Base-by-base conservation (phyloP, 1,140 invertebrate species). In the Rhynchophorus ferrugineus region DNA sequence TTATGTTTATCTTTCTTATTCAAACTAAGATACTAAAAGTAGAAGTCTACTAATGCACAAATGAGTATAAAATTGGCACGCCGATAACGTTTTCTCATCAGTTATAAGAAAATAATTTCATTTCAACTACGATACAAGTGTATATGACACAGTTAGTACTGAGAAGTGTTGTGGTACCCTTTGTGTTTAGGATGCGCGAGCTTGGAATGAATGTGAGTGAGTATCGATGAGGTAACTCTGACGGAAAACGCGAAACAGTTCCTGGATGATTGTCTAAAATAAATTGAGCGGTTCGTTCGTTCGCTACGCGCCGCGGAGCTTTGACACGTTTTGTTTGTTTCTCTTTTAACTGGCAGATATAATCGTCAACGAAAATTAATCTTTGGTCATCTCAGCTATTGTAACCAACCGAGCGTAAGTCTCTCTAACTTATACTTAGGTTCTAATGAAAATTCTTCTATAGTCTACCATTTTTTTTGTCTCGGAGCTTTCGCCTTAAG, bases 401-500 rank as follows among this genome's bases (percentile, higher is more conserved):
- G n/a, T n/a, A n/a, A n/a, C n/a, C n/a, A n/a, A n/a, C n/a, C n/a
- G n/a, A n/a, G n/a, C n/a, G n/a, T n/a, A n/a, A n/a, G n/a, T n/a
- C n/a, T n/a, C n/a, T n/a, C n/a, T n/a, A n/a, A n/a, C n/a, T n/a
- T n/a, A n/a, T 29, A 29, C 24, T 29, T 29, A 16, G 35, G 5
- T 13, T 19, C 41, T 14, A 43, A 19, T 51, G 20, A 44, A 44
- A 22, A 33, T 43, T 18, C 1, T 19, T 43, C 38, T 50, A 42
- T 17, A 24, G 13, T 24, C 18, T 50, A 42, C 22, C 5, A 49
- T 24, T 13, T 16, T 38, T 42, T 9, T 51, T 19, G 16, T 20
- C 21, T 34, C n/a, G 17, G 35, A 18, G 24, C n/a, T 44, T 44
- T 47, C 1, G 3, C 7, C n/a, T 56, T 41, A 50, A 20, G 48